Evolutionary conservation across 2,888 invertebrate species (phyloP), one percentile per base, ranked within the genome.

Genomic region (Epinotia ramella): DNA sequence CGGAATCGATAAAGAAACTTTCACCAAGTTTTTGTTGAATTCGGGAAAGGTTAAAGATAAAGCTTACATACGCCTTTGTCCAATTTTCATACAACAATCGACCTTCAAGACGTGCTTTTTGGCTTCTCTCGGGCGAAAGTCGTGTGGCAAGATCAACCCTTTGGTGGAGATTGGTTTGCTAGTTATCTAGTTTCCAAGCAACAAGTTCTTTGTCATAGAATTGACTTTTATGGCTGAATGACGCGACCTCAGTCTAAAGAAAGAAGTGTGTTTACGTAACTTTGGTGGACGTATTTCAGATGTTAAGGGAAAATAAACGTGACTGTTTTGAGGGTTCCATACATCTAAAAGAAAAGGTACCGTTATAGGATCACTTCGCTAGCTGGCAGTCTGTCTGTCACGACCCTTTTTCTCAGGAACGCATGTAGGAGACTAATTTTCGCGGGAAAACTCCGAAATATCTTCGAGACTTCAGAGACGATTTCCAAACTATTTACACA

Each of bases 1-100:
- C 87, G 77, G 87, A 90, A 91, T 91, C 90, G 89, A 90, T 91
- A 89, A 89, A 81, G 83, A 81, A 91, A 91, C 85, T 89, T 87
- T 73, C 76, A 77, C 65, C 84, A 82, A 91, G 84, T 91, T 91
- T 89, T 88, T 88, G 87, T 87, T 84, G 86, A 83, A 86, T 86
- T 87, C 84, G 81, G 83, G 82, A 83, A 87, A 89, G 89, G 91
- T 89, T 91, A 89, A 91, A 91, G 88, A 89, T 89, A 88, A 89
- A 88, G 87, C 85, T 20, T 73, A 75, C 70, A 72, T 64, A 56
- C 44, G 69, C 62, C 49, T 71, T 76, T 76, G 65, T 67, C 53
- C 56, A 66, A 46, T 13, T 12, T 1, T n/a, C 62, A 56, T 0
- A 3, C 33, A 11, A 71, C 67, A 72, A 33, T 16, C 18, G 16